Conservation (phyloP, 2,888 invertebrate genomes). For the Drosophila rubida region DNA sequence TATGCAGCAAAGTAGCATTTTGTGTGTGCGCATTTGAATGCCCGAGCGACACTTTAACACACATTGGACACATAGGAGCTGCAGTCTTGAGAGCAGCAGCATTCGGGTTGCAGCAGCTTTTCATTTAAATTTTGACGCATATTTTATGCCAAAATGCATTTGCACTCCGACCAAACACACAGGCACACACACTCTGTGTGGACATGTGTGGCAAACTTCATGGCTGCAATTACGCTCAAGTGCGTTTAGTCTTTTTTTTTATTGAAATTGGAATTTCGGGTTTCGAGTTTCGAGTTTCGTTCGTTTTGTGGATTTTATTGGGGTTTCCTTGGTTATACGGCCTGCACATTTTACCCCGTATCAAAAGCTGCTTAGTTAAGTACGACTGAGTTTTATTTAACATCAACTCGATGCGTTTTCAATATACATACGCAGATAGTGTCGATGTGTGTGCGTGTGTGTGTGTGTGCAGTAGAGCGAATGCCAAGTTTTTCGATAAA, state of each 20-base stretch:
- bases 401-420: slow-evolving; percentile 56
- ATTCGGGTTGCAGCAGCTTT: slow-evolving; percentile 33
- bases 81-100: slow-evolving; percentile 13
- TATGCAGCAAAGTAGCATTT: slow-evolving; percentile 56
- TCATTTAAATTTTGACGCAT: slow-evolving; percentile 75
- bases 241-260: slow-evolving; percentile 66
- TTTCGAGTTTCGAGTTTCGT: slow-evolving; percentile 44
- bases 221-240: slow-evolving; percentile 77
- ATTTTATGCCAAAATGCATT: slow-evolving; percentile 69
- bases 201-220: slow-evolving; percentile 29
- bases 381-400: slow-evolving; percentile 66
- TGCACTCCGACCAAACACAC: slow-evolving; percentile 12
- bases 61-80: slow-evolving; percentile 7
- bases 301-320: slow-evolving; percentile 24
- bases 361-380: slow-evolving; percentile 64
- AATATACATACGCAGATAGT: slow-evolving; percentile 24
- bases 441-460: slow-evolving; percentile 13
- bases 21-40: slow-evolving; percentile 40
- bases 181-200: not conserved
- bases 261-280: slow-evolving; percentile 65
- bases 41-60: slow-evolving; percentile 45
- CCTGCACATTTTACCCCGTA: slow-evolving; percentile 26
- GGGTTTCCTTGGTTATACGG: slow-evolving; percentile 13
- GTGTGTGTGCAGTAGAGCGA: slow-evolving; percentile 32
- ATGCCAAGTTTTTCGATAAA: slow-evolving; percentile 75